These are phyloP conservation scores for Drosophila borealis DNA, from an alignment of 2,888 invertebrate genomes.

Conservation along the genomic window DNA sequence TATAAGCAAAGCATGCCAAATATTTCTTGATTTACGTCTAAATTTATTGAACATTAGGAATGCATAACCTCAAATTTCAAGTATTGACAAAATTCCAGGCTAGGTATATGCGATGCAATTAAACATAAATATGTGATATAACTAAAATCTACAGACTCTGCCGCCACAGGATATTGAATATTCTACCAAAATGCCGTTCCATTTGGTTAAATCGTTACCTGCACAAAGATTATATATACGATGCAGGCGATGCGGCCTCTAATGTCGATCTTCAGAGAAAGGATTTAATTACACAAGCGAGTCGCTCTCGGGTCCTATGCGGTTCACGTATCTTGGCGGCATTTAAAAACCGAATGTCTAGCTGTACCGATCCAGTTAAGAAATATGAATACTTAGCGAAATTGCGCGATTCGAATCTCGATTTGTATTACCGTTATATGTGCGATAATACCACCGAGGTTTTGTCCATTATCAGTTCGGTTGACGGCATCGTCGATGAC, in stretches of 20 bases:
- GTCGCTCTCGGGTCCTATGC: not conserved
- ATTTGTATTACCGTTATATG: slow-evolving; percentile 35
- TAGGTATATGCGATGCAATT: slow-evolving; percentile 14
- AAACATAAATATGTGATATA: not conserved
- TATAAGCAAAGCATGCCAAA: slow-evolving; percentile 15
- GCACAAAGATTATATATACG: too few species aligned
- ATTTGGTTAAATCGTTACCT: too few species aligned
- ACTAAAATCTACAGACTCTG: too few species aligned
- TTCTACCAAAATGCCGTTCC: too few species aligned
- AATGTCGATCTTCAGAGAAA: too few species aligned
- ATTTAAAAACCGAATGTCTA: slow-evolving; percentile 12
- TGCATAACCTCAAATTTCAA: slow-evolving; percentile 46
- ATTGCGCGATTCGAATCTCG: slow-evolving; percentile 14
- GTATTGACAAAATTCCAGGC: slow-evolving; percentile 25
- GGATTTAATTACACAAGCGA: not conserved
- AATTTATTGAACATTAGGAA: slow-evolving; percentile 23
- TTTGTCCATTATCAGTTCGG: slow-evolving; percentile 11
- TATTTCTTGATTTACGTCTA: not conserved
- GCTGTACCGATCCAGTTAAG: not conserved
- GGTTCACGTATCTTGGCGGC: not conserved
- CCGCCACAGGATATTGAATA: too few species aligned
- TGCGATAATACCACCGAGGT: slow-evolving; percentile 23
- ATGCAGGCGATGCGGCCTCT: not conserved
- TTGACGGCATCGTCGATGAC: slow-evolving; percentile 10
- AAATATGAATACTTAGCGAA: slow-evolving; percentile 39